Conservation (phyloP, 2,797 vertebrate genomes). For the Cynodonichthys magdalenae region DNA sequence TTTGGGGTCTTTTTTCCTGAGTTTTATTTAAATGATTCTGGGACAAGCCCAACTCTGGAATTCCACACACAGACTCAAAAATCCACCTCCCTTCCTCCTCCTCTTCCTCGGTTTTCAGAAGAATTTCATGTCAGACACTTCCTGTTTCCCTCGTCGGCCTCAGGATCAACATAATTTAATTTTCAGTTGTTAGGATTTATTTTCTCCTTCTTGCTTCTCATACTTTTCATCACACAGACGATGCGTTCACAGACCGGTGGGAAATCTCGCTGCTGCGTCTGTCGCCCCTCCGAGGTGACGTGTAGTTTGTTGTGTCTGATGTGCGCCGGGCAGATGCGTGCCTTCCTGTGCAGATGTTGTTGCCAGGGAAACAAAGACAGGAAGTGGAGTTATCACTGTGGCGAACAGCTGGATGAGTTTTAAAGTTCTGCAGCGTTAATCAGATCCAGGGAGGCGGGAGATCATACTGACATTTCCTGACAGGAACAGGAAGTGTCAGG, state of each 20-base stretch:
- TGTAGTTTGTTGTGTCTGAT: constrained; percentile 10
- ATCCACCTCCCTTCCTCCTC: constrained; percentile 8
- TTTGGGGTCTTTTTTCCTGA: too few relatives aligned
- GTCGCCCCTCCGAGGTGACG: not conserved
- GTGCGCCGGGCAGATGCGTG: constrained; percentile 64
- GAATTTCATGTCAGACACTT: constrained; percentile 31
- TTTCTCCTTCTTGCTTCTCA: not conserved
- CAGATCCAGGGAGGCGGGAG: too few relatives aligned
- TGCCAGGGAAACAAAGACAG: constrained; percentile 79
- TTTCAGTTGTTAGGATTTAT: too few relatives aligned
- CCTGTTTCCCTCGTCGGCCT: constrained; percentile 1
- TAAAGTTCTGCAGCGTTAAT: constrained; percentile 22
- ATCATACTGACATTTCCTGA: too few relatives aligned
- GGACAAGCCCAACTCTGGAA: constrained; percentile 49
- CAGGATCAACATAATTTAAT: not conserved
- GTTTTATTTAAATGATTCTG: constrained; percentile 1
- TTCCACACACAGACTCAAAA: constrained; percentile 31
- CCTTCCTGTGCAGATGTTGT: constrained; percentile 82
- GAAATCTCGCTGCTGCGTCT: constrained; percentile 11
- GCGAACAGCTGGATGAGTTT: constrained; percentile 75
- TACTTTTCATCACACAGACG: not conserved
- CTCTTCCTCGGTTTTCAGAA: constrained; percentile 28
- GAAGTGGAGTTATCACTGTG: constrained; percentile 74
- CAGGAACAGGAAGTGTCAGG: too few relatives aligned
- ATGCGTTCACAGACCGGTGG: constrained; percentile 26